Evolutionary conservation across 92 coral and sea anemone species (phyloP), one percentile per base, ranked within the genome.

Genomic region (Metridium senile): DNA sequence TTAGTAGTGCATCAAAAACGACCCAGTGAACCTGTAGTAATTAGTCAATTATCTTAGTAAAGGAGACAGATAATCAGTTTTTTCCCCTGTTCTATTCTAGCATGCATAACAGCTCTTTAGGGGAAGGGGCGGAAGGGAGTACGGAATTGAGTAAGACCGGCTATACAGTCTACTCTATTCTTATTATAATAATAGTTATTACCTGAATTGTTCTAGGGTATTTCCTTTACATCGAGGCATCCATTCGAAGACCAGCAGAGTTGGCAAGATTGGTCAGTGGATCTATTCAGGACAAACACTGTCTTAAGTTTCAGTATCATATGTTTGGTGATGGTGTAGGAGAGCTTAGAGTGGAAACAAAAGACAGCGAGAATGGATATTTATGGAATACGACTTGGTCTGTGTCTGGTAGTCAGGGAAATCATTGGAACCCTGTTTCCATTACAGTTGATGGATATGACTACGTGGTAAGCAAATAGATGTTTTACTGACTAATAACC

Each of bases 321-420:
- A 83, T 83, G 88, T 62, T 53, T 19, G 88, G 88, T 22, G 62
- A 59, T 30, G 88, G 78, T 9, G 72, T 84, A 47, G 88, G 88
- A 33, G 76, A 74, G 11, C 79, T 84, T 27, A 78, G 58, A 46
- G 75, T 84, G 0, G 74, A 77, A 21, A 11, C 58, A 11, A 69
- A 64, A 21, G 68, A 79, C n/a, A 70, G 68, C 9, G 70, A 68
- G 16, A 29, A 72, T 17, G 80, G 43, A 34, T 62, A 27, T 29
- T 39, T 81, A 58, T 79, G 84, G 84, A 70, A 68, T 11, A 70
- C 76, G 27, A 23, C 73, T 20, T 84, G 88, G 88, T 35, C 62
- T 53, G 32, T 49, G 66, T 28, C 70, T 17, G 88, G 88, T 20
- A 67, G 72, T 61, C 83, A 77, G 51, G 88, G 84, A 22, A 23